These are phyloP conservation scores for Gonatopus flavifemur DNA, from an alignment of 1,140 invertebrate genomes.

Conservation along the genomic window DNA sequence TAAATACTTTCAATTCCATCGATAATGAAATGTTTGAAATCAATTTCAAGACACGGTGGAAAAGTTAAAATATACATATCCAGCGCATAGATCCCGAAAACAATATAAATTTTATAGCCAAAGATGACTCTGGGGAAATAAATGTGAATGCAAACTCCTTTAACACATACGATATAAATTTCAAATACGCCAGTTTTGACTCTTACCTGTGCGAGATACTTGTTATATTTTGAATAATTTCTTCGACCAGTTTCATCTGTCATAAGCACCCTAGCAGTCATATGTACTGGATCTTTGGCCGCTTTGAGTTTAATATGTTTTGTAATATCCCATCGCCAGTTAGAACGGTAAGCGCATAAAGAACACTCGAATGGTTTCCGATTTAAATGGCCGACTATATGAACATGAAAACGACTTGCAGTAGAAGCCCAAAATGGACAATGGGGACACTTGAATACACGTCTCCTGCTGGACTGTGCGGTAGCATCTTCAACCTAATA, in stretches of 20 bases:
- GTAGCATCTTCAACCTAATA: constrained; percentile 45
- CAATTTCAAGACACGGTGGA: too few relatives aligned
- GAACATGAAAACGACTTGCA: constrained; percentile 89
- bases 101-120: too few relatives aligned
- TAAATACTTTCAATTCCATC: too few relatives aligned
- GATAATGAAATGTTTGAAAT: too few relatives aligned
- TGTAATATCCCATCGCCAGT: constrained; percentile 95
- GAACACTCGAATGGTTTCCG: constrained; percentile 95
- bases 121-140: too few relatives aligned
- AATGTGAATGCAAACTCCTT: too few relatives aligned
- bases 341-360: constrained; percentile 87
- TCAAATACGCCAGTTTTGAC: too few relatives aligned
- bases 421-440: constrained; percentile 88
- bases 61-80: too few relatives aligned
- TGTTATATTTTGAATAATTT: constrained; percentile 91
- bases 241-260: constrained; percentile 87
- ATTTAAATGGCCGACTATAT: constrained; percentile 89
- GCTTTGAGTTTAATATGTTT: constrained; percentile 92
- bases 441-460: constrained; percentile 86
- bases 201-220: constrained; percentile 75
- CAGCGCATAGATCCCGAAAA: too few relatives aligned
- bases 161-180: too few relatives aligned
- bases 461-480: constrained; percentile 51
- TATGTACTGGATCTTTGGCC: constrained; percentile 77
- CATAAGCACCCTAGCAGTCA: constrained; percentile 78